These are phyloP conservation scores for Leptothorax acervorum DNA, from an alignment of 2,888 invertebrate genomes.

Conservation along the genomic window DNA sequence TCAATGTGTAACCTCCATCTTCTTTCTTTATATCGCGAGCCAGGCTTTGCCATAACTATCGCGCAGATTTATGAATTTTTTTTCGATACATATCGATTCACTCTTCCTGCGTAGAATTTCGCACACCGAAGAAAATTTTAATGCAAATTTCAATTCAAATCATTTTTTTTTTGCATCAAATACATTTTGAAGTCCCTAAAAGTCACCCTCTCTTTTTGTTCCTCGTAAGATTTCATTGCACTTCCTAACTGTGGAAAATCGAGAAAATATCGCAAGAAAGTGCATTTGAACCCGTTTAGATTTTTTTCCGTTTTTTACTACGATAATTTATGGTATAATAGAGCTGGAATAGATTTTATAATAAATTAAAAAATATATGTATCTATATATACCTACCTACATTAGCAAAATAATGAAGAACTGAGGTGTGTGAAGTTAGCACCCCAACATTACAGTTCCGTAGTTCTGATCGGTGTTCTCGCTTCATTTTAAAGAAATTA, in stretches of 20 bases:
- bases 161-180: neutral
- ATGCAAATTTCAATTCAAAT: constrained; percentile 24
- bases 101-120: neutral
- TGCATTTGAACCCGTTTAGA: neutral
- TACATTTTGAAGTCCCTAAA: neutral
- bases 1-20: constrained; percentile 59
- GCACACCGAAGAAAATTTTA: constrained; percentile 12
- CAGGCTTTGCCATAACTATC: constrained; percentile 35
- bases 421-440: no score
- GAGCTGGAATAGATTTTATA: neutral
- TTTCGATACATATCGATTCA: constrained; percentile 12
- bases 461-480: no score
- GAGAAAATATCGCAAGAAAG: neutral
- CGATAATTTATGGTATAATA: neutral
- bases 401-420: no score
- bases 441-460: no score
- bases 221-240: neutral
- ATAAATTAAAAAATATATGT: neutral
- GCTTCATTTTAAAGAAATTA: no score
- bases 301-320: neutral
- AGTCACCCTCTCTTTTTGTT: neutral
- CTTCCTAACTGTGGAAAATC: neutral
- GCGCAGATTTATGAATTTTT: constrained; percentile 41
- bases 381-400: no score
- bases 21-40: constrained; percentile 53